Percentiles rank a stretch among this genome's conserved stretches.
Evolutionary conservation across 2,888 invertebrate genomes (phyloP).

Genomic region (Acleris emargana): DNA sequence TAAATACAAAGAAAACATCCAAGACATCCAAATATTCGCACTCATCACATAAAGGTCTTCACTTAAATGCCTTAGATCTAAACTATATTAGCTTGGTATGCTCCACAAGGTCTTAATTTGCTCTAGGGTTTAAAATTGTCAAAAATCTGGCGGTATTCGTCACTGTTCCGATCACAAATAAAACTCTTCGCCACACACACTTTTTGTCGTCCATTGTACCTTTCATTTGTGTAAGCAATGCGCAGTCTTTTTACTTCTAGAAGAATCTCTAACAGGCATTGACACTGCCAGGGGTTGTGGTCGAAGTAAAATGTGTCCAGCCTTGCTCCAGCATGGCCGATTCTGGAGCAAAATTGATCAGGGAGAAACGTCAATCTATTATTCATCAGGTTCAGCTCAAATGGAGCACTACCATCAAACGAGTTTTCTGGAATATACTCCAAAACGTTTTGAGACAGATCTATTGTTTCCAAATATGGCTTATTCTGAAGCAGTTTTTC

Average conservation of each 20-base stretch:
- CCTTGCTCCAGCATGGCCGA: not conserved
- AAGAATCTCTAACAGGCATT: not conserved
- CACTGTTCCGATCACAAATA: not conserved
- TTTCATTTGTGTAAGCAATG: not conserved
- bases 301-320: not conserved
- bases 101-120: not conserved
- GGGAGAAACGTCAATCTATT: not conserved
- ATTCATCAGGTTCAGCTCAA: not conserved
- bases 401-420: not conserved
- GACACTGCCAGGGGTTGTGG: conserved; percentile 3
- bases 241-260: not conserved
- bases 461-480: not conserved
- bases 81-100: too few species aligned
- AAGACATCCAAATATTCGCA: too few species aligned
- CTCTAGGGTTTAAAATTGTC: not conserved
- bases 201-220: not conserved
- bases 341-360: not conserved
- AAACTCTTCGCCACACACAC: not conserved
- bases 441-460: not conserved
- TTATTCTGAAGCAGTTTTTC: not conserved
- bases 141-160: not conserved
- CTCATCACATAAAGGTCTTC: too few species aligned
- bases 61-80: too few species aligned
- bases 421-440: not conserved
- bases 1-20: too few species aligned